Percentiles rank a stretch among this genome's conserved stretches.
Conservation (phyloP, 2,888 invertebrate genomes). For the Lordiphosa fenestrarum region DNA sequence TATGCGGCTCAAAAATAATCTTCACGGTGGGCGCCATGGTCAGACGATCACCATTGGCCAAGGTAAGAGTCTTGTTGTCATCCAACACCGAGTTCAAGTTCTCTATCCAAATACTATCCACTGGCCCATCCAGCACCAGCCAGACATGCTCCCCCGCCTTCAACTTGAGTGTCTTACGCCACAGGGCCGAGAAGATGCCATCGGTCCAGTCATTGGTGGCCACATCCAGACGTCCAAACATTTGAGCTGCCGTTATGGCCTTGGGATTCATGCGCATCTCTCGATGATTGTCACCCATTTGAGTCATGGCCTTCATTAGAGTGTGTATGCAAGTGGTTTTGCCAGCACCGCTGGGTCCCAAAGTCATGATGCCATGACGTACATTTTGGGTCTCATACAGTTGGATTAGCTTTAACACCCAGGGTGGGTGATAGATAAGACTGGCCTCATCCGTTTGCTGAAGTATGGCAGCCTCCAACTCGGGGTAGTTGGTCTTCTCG, state of each 20-base stretch:
- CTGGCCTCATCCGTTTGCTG: conserved; percentile 90
- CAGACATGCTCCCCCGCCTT: conserved; percentile 95
- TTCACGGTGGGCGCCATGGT: conserved; percentile 97
- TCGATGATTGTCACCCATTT: conserved; percentile 90
- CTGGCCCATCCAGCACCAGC: conserved; percentile 97
- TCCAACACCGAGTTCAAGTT: conserved; percentile 98
- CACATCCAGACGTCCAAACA: conserved; percentile 97
- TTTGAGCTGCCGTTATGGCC: conserved; percentile 97
- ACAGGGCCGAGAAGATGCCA: conserved; percentile 97
- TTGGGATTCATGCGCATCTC: conserved; percentile 99
- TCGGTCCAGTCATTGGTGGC: conserved; percentile 99
- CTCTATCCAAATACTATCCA: conserved; percentile 99
- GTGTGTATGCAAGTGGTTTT: conserved; percentile 94
- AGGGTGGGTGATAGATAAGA: conserved; percentile 95
- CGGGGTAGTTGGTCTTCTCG: conserved; percentile 94
- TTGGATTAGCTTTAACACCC: conserved; percentile 97
- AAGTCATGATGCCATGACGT: conserved; percentile 96
- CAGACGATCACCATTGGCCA: conserved; percentile 97
- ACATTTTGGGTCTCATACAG: conserved; percentile 97
- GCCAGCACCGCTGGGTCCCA: conserved; percentile 97
- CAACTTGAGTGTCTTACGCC: conserved; percentile 95
- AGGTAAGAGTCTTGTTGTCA: conserved; percentile 96
- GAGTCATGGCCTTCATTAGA: conserved; percentile 93
- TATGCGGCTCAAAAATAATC: conserved; percentile 98
- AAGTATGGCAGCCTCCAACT: conserved; percentile 92